Percentiles rank a stretch among this genome's conserved stretches.
Conservation (phyloP, 2,113 vertebrate genomes). For the Tylochromis polylepis region DNA sequence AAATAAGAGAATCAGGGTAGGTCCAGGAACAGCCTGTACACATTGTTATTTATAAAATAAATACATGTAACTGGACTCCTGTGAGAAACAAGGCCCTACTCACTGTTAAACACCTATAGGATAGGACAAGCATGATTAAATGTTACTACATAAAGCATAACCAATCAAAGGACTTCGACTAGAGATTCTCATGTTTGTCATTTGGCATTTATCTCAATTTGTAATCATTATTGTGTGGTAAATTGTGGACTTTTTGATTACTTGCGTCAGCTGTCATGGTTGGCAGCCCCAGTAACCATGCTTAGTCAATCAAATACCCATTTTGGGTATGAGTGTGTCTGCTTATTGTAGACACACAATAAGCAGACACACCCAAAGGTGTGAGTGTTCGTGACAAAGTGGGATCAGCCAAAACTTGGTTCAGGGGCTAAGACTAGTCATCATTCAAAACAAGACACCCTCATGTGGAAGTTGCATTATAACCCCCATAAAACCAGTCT, state of each 20-base stretch:
- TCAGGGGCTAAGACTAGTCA: slow-evolving; percentile 3
- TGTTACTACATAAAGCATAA: background rate
- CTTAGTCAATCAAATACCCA: background rate
- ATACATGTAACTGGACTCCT: background rate
- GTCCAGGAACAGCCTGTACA: background rate
- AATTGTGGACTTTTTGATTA: background rate
- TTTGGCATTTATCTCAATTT: background rate
- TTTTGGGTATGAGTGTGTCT: background rate
- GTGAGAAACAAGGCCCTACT: background rate
- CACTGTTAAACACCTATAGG: background rate
- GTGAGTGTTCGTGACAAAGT: slow-evolving; percentile 9
- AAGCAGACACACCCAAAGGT: slow-evolving; percentile 9
- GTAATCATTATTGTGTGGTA: background rate
- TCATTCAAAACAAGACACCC: background rate
- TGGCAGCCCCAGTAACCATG: background rate
- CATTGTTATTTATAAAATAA: background rate
- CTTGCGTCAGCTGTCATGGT: background rate
- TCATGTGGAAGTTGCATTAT: background rate
- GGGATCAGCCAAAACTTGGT: background rate
- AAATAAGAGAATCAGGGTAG: background rate
- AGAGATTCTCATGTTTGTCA: background rate
- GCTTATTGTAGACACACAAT: background rate
- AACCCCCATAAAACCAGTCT: slow-evolving; percentile 39
- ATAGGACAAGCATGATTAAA: background rate
- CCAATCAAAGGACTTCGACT: background rate